phyloP scores from a whole-genome alignment of 2,797 vertebrate species.

The Hoplostethus mediterraneus region DNA sequence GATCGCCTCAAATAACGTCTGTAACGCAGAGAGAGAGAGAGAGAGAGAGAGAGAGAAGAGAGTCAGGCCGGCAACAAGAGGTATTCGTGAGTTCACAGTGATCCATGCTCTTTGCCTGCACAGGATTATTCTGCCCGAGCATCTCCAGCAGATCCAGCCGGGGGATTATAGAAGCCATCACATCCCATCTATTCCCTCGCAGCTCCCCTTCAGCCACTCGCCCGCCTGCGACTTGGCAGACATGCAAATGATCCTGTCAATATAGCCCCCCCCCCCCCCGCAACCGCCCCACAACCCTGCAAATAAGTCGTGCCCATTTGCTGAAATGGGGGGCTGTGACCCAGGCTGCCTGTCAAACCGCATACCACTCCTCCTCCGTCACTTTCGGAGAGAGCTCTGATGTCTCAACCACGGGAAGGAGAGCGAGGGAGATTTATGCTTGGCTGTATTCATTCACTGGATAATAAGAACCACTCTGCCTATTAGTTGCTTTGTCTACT shows the following conservation, averaged over 20 bases:
- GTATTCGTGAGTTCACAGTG: conserved; percentile 16
- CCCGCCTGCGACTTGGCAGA: conserved; percentile 71
- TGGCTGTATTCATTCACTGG: conserved; percentile 53
- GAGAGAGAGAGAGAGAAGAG: too few species aligned
- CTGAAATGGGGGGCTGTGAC: conserved; percentile 79
- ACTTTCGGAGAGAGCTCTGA: conserved; percentile 68
- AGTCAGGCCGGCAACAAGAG: neutral
- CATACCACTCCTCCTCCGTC: conserved; percentile 74
- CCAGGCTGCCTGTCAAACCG: conserved; percentile 77
- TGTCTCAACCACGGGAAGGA: conserved; percentile 60
- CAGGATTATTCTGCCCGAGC: conserved; percentile 55
- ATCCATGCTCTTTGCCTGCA: conserved; percentile 29
- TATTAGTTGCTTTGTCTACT: too few species aligned
- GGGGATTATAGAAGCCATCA: conserved; percentile 65
- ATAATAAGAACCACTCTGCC: conserved; percentile 63
- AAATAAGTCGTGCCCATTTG: conserved; percentile 76
- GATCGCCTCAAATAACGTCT: neutral
- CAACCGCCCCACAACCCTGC: conserved; percentile 61
- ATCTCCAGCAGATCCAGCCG: conserved; percentile 40
- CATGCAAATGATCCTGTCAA: conserved; percentile 83
- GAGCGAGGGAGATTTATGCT: conserved; percentile 37
- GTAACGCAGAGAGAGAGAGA: too few species aligned
- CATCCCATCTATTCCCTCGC: conserved; percentile 61
- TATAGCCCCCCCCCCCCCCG: conserved; percentile 47
- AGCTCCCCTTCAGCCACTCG: conserved; percentile 62